Percentiles rank a stretch among this genome's conserved stretches.
Conservation (phyloP, 2,888 invertebrate species). For the Teinopalpus imperialis region DNA sequence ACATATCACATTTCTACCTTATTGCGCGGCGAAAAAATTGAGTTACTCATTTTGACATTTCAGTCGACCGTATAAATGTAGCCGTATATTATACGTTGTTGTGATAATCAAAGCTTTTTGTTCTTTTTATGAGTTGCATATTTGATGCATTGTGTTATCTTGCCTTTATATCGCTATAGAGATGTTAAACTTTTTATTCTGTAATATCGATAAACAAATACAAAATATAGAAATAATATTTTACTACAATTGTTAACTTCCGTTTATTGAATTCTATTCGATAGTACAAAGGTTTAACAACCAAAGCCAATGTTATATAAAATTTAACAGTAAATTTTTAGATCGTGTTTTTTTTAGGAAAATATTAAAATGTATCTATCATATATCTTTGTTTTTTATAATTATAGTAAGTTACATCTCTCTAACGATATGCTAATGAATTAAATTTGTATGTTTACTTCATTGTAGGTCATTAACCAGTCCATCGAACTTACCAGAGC, state of each 20-base stretch:
- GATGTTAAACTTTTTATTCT: not conserved
- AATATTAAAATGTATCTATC: too few relatives aligned
- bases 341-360: too few relatives aligned
- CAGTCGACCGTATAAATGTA: not conserved
- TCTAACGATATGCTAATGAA: constrained; percentile 20
- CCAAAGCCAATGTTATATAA: too few relatives aligned
- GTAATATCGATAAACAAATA: not conserved
- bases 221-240: too few relatives aligned
- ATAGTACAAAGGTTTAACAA: too few relatives aligned
- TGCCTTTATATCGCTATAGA: constrained; percentile 14
- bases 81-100: not conserved
- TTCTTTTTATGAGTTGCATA: constrained; percentile 14
- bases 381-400: too few relatives aligned
- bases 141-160: not conserved
- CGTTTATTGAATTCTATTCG: too few relatives aligned
- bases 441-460: constrained; percentile 40
- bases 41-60: too few relatives aligned
- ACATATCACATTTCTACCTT: too few relatives aligned
- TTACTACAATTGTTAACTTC: too few relatives aligned
- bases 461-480: constrained; percentile 63
- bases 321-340: too few relatives aligned
- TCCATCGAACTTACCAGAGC: constrained; percentile 41
- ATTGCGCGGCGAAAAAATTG: too few relatives aligned
- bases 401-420: constrained; percentile 8
- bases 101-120: constrained; percentile 7